Base-by-base conservation (phyloP, 1,140 invertebrate species). In the Drosophila suzukii region DNA sequence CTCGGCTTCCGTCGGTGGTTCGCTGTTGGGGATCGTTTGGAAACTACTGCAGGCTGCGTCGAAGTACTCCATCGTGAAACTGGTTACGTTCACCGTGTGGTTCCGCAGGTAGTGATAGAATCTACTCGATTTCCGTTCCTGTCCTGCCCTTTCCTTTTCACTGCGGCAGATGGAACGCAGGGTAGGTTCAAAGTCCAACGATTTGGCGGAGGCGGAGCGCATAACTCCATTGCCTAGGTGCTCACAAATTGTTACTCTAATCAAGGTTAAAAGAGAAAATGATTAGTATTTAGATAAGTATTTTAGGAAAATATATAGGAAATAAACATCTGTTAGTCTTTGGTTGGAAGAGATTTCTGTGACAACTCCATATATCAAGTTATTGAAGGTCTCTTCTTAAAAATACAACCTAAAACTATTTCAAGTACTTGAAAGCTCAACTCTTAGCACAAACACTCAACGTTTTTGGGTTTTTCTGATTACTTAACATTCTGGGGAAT, bases 91-190 rank as follows among this genome's bases (percentile, higher is more conserved):
- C 2, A 36, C 58, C 13, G 65, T 51, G 67, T 73, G 67, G 63
- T 91, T 91, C 41, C 91, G 78, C 6, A 95, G 91, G 90, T 95
- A 95, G 83, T 95, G 94, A 92, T 94, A 94, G 86, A 95, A 95
- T 46, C 94, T 92, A 56, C 86, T 84, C 6, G 90, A 91, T 7
- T 83, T 91, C 93, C 95, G 77, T 93, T 94, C 86, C 93, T 93
- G 86, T 92, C 94, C 20, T 6, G 93, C 93, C 73, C 94, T 93
- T 12, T 79, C 74, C 67, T 93, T 93, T 77, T 95, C 95, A 36
- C 93, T 90, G 51, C 94, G 93, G 59, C 94, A 94, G 43, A 95
- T 94, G 41, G 90, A 86, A 20, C 95, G 93, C 62, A 95, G 92
- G 2, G 78, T 70, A 3, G 95, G 92, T 91, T 94, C 94, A 65